Conservation (phyloP, 2,113 vertebrate species). For the Lepidothrix coronata region DNA sequence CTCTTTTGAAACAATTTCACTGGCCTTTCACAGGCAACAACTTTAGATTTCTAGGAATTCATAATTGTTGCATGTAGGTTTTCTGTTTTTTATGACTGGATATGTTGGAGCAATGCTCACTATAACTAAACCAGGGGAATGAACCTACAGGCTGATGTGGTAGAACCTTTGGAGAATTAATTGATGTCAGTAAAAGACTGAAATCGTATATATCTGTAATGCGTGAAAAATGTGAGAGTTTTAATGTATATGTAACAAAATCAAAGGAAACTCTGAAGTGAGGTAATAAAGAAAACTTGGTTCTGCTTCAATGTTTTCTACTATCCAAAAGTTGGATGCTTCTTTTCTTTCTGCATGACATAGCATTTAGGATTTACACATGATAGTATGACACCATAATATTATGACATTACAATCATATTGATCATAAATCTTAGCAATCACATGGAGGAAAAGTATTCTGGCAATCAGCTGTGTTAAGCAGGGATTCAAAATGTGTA, state of each 20-base stretch:
- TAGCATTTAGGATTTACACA: neutral
- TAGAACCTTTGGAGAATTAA: neutral
- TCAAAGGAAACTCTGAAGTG: neutral
- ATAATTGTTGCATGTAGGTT: neutral
- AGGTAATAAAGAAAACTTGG: neutral
- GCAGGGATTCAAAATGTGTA: neutral
- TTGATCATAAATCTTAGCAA: neutral
- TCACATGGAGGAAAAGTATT: neutral
- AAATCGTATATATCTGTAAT: fast-evolving
- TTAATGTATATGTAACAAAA: neutral
- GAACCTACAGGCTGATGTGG: neutral
- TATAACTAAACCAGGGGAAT: neutral
- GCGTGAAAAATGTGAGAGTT: neutral
- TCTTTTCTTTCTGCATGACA: neutral
- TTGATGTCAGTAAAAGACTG: neutral
- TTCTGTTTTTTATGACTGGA: neutral
- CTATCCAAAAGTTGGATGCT: neutral
- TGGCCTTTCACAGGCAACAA: neutral
- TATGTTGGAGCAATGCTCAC: neutral
- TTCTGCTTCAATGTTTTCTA: neutral
- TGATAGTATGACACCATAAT: neutral
- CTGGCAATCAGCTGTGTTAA: neutral
- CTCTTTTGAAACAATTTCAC: neutral
- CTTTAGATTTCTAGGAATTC: neutral
- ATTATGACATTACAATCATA: neutral